Base-by-base conservation (phyloP, 2,888 invertebrate genomes). In the Spodoptera littoralis region DNA sequence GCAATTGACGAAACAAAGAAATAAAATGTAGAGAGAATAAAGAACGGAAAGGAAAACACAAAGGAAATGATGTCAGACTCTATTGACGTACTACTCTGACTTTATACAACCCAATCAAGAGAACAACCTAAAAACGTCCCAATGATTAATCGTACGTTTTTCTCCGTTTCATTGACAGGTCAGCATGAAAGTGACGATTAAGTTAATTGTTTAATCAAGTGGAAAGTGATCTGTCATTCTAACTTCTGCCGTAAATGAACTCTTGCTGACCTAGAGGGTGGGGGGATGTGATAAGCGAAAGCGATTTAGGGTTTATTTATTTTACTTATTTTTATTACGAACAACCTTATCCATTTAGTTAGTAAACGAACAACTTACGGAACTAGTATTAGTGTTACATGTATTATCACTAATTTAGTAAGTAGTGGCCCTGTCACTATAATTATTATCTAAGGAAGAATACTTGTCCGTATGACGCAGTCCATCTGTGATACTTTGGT, bases 181-280 rank as follows among this genome's bases (percentile, higher is more conserved):
- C 65, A 75, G 66, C 54, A 56, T 56, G 44, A 22, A 70, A 67
- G 54, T 61, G 62, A 65, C 62, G 57, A 70, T 70, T 67, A 70
- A 74, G 66, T 65, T 64, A 70, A 77, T 74, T 76, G 75, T 74
- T 77, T 77, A 76, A 76, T 76, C 74, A 77, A 74, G 65, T 67
- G 55, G 64, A 76, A 76, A 77, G 77, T 60, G 70, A 76, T 77
- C 64, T 58, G 71, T 77, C 74, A 77, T 58, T 60, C 60, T 43
- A 67, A 71, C 53, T 74, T 65, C 27, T 65, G 59, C 52, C 54
- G 44, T 72, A 64, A 68, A 65, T 60, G 69, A 65, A 73, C 69
- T 76, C 62, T 65, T 69, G 75, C 73, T 76, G 77, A 75, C 76
- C 77, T 73, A 53, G 58, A 42, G 57, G 22, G 77, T 45, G 0